A percentile compares a stretch with the other conserved stretches of the same genome.
phyloP scores from a whole-genome alignment of 2,113 vertebrate species.

The Cervus canadensis region DNA sequence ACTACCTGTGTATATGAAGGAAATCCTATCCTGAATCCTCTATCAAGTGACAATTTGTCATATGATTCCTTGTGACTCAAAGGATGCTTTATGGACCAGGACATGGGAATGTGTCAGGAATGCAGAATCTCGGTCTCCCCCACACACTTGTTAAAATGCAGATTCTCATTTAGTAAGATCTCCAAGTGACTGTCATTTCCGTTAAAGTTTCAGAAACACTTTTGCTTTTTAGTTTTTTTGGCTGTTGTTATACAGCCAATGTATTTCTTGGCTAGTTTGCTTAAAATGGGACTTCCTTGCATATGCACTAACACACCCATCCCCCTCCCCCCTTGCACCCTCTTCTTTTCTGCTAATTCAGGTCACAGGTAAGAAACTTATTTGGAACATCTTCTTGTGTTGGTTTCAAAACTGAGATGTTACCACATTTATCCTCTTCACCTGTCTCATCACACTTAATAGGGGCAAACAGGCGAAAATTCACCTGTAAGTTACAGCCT shows the following conservation, averaged over 20 bases:
- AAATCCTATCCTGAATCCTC: not conserved
- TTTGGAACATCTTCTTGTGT: not conserved
- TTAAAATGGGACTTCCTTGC: not conserved
- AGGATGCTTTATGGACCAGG: not conserved
- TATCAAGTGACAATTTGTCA: not conserved
- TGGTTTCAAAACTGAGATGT: not conserved
- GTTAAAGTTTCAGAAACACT: not conserved
- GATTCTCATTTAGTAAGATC: not conserved
- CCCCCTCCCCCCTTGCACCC: rapidly evolving
- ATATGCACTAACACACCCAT: no score
- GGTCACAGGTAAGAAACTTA: not conserved
- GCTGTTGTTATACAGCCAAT: not conserved
- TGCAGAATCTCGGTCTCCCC: not conserved
- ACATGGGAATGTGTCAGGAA: not conserved
- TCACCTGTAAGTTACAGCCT: not conserved
- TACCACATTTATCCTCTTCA: not conserved
- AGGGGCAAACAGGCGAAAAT: not conserved
- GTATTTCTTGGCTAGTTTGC: not conserved
- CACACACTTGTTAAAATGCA: not conserved
- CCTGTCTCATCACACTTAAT: not conserved
- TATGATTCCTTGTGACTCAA: not conserved
- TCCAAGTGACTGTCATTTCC: not conserved
- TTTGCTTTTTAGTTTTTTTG: not conserved
- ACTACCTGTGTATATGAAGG: not conserved
- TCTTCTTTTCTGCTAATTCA: not conserved